phyloP scores from a whole-genome alignment of 2,888 invertebrate genomes.

The Lasioglossum lativentre region DNA sequence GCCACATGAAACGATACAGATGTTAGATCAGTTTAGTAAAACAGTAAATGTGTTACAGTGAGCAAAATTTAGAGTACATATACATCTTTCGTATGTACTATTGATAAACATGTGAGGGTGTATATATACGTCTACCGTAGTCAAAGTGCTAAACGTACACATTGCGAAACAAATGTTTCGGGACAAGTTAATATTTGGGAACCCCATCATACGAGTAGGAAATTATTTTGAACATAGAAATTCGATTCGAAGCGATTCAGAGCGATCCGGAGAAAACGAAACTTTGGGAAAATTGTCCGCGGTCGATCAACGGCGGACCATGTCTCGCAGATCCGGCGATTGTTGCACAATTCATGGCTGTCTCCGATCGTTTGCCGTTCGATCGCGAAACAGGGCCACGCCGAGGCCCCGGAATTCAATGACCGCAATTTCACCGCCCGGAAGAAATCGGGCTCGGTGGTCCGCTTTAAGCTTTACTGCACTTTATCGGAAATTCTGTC shows the following conservation, averaged over 20 bases:
- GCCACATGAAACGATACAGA: no score
- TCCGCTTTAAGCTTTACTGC: conserved; percentile 65
- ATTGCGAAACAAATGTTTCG: background rate
- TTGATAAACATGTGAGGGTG: background rate
- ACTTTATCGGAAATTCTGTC: conserved; percentile 79
- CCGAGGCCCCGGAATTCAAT: conserved; percentile 31
- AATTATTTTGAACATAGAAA: background rate
- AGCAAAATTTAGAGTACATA: no score
- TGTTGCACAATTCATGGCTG: background rate
- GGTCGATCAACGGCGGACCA: background rate
- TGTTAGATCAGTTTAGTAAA: no score
- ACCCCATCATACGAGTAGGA: background rate
- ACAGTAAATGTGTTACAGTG: no score
- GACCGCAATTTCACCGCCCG: conserved; percentile 42
- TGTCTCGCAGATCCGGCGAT: background rate
- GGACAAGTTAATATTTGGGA: background rate
- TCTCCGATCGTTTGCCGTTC: conserved; percentile 5
- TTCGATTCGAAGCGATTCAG: no score
- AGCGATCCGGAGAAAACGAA: background rate
- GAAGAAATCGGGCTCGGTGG: conserved; percentile 34
- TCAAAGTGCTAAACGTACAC: background rate
- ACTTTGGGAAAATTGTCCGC: background rate
- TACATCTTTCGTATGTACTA: background rate
- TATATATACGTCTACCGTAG: background rate
- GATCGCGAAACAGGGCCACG: conserved; percentile 21